Percentiles rank a stretch among this genome's conserved stretches.
Conservation (phyloP, 1,140 invertebrate genomes). For the Littorina saxatilis region DNA sequence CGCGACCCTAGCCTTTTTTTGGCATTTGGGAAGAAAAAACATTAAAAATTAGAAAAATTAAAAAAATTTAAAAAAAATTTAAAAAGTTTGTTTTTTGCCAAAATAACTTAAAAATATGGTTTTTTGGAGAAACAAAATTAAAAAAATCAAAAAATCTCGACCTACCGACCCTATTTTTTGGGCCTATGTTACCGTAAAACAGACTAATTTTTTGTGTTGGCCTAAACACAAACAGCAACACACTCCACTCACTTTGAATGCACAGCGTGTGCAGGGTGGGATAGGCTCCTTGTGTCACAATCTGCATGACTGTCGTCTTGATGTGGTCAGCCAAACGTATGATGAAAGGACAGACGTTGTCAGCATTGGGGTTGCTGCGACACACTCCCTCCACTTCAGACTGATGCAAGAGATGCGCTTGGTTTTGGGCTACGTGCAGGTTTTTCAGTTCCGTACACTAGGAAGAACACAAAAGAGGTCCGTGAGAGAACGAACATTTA, state of each 20-base stretch:
- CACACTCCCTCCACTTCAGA: neutral
- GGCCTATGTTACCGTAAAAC: too few species aligned
- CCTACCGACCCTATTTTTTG: too few species aligned
- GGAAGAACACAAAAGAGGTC: neutral
- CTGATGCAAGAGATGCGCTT: neutral
- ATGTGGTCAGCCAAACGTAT: neutral
- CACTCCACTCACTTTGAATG: neutral
- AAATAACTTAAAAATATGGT: too few species aligned
- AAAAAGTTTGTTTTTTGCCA: too few species aligned
- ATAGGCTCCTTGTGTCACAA: neutral
- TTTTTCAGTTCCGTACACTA: neutral
- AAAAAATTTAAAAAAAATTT: too few species aligned
- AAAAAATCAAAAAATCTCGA: too few species aligned
- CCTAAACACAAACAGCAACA: neutral
- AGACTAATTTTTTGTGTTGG: too few species aligned
- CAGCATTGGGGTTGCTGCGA: neutral
- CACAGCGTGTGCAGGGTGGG: neutral
- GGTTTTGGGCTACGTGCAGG: neutral
- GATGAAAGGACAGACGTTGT: conserved; percentile 12
- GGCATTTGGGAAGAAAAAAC: too few species aligned
- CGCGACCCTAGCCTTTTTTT: too few species aligned
- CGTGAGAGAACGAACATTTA: too few species aligned
- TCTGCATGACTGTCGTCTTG: neutral
- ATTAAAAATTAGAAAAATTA: too few species aligned
- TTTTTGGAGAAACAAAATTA: too few species aligned